These are phyloP conservation scores for Saxidomus purpurata DNA, from an alignment of 1,140 invertebrate species.

Conservation along the genomic window DNA sequence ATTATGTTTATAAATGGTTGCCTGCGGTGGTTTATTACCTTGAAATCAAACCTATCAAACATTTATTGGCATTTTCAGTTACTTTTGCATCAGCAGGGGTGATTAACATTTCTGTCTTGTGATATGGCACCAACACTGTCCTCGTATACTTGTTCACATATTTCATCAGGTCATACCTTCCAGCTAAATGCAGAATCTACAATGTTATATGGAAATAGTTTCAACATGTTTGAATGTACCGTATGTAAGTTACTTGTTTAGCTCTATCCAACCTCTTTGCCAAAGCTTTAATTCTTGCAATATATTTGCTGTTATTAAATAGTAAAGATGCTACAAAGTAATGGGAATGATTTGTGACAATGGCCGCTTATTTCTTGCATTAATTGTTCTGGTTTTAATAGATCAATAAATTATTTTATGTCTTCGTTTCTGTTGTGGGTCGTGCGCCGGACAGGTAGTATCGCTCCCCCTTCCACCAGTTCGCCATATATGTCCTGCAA, in stretches of 20 bases:
- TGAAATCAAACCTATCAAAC: no score
- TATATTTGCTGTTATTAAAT: background rate
- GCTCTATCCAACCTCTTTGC: background rate
- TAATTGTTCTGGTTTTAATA: background rate
- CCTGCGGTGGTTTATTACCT: no score
- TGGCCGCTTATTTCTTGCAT: background rate
- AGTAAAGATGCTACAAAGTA: background rate
- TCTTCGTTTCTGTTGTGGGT: background rate
- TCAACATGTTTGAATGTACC: no score
- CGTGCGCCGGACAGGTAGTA: background rate
- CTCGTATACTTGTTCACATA: no score
- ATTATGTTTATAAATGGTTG: no score
- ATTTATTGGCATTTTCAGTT: no score
- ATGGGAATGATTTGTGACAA: slow-evolving; percentile 4
- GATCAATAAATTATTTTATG: background rate
- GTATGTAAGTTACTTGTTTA: background rate
- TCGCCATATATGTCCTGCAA: background rate
- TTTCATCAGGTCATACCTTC: no score
- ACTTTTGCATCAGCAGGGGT: no score
- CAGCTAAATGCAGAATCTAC: no score
- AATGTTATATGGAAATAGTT: no score
- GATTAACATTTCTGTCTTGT: no score
- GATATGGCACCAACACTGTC: no score
- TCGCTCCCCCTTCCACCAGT: background rate
- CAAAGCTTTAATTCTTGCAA: background rate